phyloP scores from a whole-genome alignment of 2,113 vertebrate species.

The Amphilophus citrinellus region DNA sequence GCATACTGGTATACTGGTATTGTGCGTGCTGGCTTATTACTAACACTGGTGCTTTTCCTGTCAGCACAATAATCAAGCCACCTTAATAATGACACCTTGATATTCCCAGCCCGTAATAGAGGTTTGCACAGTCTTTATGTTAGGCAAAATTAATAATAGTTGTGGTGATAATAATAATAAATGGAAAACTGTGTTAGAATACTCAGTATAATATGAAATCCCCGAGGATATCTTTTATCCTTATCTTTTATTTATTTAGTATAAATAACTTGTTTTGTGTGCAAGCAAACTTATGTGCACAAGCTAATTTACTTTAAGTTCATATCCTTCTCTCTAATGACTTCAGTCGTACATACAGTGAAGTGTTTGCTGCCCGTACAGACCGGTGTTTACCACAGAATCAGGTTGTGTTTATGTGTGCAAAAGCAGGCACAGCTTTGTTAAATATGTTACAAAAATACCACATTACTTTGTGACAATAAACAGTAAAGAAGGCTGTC shows the following conservation, averaged over 20 bases:
- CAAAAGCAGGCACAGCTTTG: background rate
- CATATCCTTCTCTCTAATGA: background rate
- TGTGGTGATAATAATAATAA: background rate
- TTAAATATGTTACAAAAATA: background rate
- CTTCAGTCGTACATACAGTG: background rate
- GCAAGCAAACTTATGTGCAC: background rate
- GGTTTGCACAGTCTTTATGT: background rate
- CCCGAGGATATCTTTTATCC: too few relatives aligned
- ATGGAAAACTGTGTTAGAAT: too few relatives aligned
- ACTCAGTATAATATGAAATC: too few relatives aligned
- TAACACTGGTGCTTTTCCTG: background rate
- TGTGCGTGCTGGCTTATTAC: background rate
- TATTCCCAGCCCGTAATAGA: background rate
- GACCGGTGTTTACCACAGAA: too few relatives aligned
- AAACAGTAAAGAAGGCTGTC: background rate
- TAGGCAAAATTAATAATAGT: background rate
- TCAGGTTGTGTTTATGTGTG: background rate
- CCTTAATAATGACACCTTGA: background rate
- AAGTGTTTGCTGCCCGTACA: background rate
- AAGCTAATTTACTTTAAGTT: background rate
- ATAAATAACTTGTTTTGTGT: background rate
- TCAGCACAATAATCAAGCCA: background rate
- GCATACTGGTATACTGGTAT: too few relatives aligned
- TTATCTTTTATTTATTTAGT: background rate
- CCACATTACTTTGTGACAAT: background rate